Percentiles rank a stretch among this genome's conserved stretches.
phyloP scores from a whole-genome alignment of 2,113 vertebrate genomes.

The Glaucomys volans region DNA sequence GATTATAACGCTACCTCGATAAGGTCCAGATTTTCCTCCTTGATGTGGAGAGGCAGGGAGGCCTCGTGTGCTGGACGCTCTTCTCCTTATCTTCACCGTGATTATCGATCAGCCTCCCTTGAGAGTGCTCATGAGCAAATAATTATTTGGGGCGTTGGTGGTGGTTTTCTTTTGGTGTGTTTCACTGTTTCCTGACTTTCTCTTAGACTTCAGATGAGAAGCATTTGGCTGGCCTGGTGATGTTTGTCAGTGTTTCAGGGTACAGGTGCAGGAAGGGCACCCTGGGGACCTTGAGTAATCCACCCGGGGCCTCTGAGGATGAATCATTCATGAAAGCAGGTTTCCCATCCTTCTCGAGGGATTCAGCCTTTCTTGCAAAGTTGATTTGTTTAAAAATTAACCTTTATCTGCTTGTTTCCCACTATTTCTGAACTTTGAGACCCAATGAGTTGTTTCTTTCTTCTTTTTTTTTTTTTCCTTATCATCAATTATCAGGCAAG shows the following conservation, averaged over 20 bases:
- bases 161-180: neutral
- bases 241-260: accelerated
- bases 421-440: neutral
- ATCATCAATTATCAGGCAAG: neutral
- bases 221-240: accelerated
- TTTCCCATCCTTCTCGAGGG: constrained; percentile 1
- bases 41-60: neutral
- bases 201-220: neutral
- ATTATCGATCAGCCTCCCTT: neutral
- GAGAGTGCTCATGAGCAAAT: neutral
- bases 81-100: neutral
- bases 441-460: neutral
- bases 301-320: constrained; percentile 5
- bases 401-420: constrained; percentile 3
- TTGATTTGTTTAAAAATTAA: constrained; percentile 6
- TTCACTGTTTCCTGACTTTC: neutral
- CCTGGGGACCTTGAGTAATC: constrained; percentile 22
- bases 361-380: neutral
- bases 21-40: neutral
- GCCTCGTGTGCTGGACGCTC: too few relatives aligned
- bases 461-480: neutral
- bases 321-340: constrained; percentile 63
- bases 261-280: neutral
- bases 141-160: neutral
- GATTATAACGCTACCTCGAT: neutral